Conservation (phyloP, 1,140 invertebrate species). For the Orius insidiosus region DNA sequence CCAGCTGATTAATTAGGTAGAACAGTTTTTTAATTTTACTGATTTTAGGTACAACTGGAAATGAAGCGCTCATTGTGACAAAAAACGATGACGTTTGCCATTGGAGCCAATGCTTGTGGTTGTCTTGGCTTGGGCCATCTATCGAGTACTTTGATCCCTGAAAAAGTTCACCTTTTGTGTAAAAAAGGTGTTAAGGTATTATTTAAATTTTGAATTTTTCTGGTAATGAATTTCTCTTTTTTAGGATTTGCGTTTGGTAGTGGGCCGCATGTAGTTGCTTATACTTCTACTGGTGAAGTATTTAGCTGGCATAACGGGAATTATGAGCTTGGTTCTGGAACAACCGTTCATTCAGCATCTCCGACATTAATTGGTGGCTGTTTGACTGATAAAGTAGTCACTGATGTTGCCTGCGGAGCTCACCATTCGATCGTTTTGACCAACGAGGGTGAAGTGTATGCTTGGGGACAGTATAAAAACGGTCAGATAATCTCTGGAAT, state of each 20-base stretch:
- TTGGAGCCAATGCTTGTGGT: slow-evolving; percentile 40
- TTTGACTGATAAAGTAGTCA: slow-evolving; percentile 32
- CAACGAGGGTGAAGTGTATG: slow-evolving; percentile 41
- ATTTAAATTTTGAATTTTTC: background rate
- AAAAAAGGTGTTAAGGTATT: slow-evolving; percentile 34
- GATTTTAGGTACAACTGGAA: slow-evolving; percentile 34
- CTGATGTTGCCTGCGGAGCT: slow-evolving; percentile 41
- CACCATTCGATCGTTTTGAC: slow-evolving; percentile 44
- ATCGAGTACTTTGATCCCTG: slow-evolving; percentile 36
- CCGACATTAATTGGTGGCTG: slow-evolving; percentile 32
- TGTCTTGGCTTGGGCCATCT: slow-evolving; percentile 41
- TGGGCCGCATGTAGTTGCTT: slow-evolving; percentile 47
- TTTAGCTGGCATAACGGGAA: slow-evolving; percentile 49
- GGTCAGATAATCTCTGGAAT: slow-evolving; percentile 45
- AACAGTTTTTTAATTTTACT: too few relatives aligned
- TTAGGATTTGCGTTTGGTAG: slow-evolving; percentile 42
- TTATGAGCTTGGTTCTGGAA: slow-evolving; percentile 41
- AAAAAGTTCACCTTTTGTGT: slow-evolving; percentile 37
- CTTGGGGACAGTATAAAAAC: slow-evolving; percentile 51
- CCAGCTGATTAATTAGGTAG: too few relatives aligned
- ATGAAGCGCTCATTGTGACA: slow-evolving; percentile 44
- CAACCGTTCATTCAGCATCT: slow-evolving; percentile 33
- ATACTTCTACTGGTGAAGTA: slow-evolving; percentile 37
- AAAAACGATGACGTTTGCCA: slow-evolving; percentile 41
- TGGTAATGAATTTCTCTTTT: background rate